phyloP scores from a whole-genome alignment of 2,797 vertebrate genomes.

The Cyclopterus lumpus region DNA sequence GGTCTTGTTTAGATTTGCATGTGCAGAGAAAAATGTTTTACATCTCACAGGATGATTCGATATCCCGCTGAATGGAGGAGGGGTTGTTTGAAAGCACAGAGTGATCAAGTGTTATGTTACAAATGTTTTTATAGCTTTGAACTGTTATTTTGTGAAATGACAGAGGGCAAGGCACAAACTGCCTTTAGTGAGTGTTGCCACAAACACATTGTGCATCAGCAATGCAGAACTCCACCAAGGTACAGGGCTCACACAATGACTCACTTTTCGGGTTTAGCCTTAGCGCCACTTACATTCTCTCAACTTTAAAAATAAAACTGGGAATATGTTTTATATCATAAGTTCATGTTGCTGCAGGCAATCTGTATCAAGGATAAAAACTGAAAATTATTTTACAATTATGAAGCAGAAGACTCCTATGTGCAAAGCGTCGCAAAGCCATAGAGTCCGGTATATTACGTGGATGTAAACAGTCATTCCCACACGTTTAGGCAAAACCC shows the following conservation, averaged over 20 bases:
- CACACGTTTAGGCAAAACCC: constrained; percentile 56
- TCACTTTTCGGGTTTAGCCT: constrained; percentile 33
- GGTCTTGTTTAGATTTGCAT: constrained; percentile 69
- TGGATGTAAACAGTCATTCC: constrained; percentile 50
- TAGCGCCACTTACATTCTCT: background rate
- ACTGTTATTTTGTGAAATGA: constrained; percentile 27
- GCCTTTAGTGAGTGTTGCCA: constrained; percentile 19
- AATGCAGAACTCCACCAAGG: constrained; percentile 31
- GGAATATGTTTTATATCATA: background rate
- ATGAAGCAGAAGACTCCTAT: background rate
- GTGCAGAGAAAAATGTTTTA: constrained; percentile 70
- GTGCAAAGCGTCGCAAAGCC: constrained; percentile 6
- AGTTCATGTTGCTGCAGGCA: background rate
- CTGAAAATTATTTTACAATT: constrained; percentile 2
- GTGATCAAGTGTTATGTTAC: constrained; percentile 44
- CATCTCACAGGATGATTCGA: constrained; percentile 66
- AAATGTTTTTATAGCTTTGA: constrained; percentile 31
- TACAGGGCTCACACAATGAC: constrained; percentile 31
- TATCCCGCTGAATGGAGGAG: constrained; percentile 37
- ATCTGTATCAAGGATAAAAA: constrained; percentile 1
- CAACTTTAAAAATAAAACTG: constrained; percentile 1
- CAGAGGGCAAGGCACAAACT: constrained; percentile 7
- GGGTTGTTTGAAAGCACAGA: constrained; percentile 37
- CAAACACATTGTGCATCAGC: constrained; percentile 21
- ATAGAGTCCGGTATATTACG: constrained; percentile 24